phyloP scores from a whole-genome alignment of 1,140 invertebrate species.

The Eupristina koningsbergeri region DNA sequence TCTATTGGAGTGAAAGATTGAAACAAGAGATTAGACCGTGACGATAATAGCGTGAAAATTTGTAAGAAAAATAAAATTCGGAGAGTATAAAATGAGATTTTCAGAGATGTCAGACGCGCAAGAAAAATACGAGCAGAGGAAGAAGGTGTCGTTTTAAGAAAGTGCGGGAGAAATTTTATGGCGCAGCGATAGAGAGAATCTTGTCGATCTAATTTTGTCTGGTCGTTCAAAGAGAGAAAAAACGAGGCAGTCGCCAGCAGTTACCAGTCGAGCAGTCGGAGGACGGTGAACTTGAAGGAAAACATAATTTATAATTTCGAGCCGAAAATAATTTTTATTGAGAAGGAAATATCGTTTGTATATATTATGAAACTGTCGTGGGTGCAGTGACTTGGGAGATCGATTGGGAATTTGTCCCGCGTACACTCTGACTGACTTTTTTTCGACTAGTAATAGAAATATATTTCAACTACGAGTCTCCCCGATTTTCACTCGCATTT shows the following conservation, averaged over 20 bases:
- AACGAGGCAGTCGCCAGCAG: neutral
- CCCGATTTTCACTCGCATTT: neutral
- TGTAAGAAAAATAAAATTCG: neutral
- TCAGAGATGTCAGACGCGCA: neutral
- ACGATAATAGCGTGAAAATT: neutral
- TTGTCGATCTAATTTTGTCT: conserved; percentile 38
- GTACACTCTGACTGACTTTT: neutral
- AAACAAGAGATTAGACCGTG: neutral
- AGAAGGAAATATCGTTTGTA: neutral
- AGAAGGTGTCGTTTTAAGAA: neutral
- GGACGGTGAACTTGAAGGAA: neutral
- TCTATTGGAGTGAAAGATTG: neutral
- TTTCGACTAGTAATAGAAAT: neutral
- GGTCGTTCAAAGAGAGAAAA: conserved; percentile 22
- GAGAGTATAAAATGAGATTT: neutral
- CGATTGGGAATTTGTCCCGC: neutral
- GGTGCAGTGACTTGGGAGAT: neutral
- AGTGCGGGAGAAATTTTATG: conserved; percentile 13
- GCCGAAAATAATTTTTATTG: neutral
- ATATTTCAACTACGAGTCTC: neutral
- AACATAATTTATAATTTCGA: neutral
- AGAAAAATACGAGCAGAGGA: neutral
- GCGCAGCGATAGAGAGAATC: neutral
- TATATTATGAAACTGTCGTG: neutral
- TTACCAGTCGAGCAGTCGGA: conserved; percentile 10